A percentile compares a stretch with the other conserved stretches of the same genome.
Conservation (phyloP, 2,888 invertebrate species). For the Agriopis leucophaearia region DNA sequence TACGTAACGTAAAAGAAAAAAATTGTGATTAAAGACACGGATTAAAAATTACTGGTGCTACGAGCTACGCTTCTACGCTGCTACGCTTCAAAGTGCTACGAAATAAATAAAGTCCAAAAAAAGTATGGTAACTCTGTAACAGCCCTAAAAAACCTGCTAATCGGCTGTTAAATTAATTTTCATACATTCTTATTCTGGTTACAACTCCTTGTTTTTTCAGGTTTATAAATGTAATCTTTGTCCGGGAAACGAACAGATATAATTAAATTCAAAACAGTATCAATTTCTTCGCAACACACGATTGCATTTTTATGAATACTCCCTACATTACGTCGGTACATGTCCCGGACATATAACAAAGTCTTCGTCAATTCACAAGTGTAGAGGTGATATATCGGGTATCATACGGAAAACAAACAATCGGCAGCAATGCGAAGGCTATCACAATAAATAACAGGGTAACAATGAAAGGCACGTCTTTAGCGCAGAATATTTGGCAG, state of each 20-base stretch:
- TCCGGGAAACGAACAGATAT: neutral
- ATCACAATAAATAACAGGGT: conserved; percentile 54
- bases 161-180: too few species aligned
- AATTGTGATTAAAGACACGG: neutral
- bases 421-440: conserved; percentile 38
- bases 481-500: conserved; percentile 10
- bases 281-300: neutral
- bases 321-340: neutral
- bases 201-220: too few species aligned
- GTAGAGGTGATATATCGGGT: conserved; percentile 42
- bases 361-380: conserved; percentile 30
- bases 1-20: neutral
- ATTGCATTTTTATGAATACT: neutral
- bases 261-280: neutral
- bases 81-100: conserved; percentile 27
- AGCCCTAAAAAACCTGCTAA: neutral
- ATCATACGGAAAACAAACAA: conserved; percentile 43
- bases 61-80: conserved; percentile 23
- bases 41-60: conserved; percentile 1
- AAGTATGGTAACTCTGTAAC: neutral
- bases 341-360: conserved; percentile 25
- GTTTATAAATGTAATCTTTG: neutral
- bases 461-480: conserved; percentile 48
- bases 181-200: neutral
- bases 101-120: neutral